Evolutionary conservation across 2,113 vertebrate genomes (phyloP), one percentile per base, ranked within the genome.

Genomic region (Neogobius melanostomus): DNA sequence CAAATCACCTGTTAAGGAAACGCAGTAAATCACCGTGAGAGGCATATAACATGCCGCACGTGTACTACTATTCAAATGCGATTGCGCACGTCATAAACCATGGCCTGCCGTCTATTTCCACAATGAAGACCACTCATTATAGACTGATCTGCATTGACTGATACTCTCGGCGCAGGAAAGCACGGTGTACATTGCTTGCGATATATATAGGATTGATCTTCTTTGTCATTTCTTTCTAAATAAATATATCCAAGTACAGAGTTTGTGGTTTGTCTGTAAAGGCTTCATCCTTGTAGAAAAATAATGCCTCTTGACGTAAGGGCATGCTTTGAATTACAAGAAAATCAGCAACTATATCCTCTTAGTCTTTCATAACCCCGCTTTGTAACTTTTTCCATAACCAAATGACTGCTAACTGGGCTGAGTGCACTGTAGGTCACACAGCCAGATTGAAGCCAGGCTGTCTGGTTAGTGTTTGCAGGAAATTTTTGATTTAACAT

Each of bases 381-480:
- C 76, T 83, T 79, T 82, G 85, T 87, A 89, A 67, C 81, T 60
- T 80, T 75, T 80, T 82, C 79, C 81, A 81, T 76, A 86, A 74
- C 81, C 82, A 86, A 83, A 86, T 79, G 81, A 85, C 81, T 86
- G 74, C 69, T 75, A 81, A 89, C 77, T 84, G 72, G 82, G 77
- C 75, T 74, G 81, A 91, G 89, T 81, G 87, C 87, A 88, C 76
- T 82, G 14, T 57, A 82, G 90, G 90, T 92, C 88, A 90, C 74
- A 83, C 79, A 79, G 77, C 69, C 51, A 85, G 81, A 85, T 76
- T 78, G 81, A 82, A 89, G 81, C 61, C 85, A 72, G 82, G 67
- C 86, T 68, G 82, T 90, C 91, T 93, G 92, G 88, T 89, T 87
- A 89, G 81, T 89, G 91, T 92, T 89, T 80, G 83, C 81, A 77